Evolutionary conservation across 2,888 invertebrate species (phyloP).

Genomic region (Dynastes grantii): DNA sequence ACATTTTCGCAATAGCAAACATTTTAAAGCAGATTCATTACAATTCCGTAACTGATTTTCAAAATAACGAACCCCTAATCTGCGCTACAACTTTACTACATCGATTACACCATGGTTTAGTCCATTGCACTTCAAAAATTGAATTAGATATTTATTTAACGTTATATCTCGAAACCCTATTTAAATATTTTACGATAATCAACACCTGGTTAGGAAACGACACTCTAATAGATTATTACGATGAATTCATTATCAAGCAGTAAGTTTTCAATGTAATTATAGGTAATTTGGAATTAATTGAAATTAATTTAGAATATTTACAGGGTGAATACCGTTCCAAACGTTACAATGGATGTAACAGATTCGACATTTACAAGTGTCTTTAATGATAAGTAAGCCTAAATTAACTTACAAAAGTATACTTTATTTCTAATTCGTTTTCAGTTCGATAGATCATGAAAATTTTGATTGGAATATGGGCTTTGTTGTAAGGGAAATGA

Average conservation of each 20-base stretch:
- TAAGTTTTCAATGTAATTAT: conserved; percentile 53
- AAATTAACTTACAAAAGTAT: not conserved
- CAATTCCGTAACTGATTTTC: conserved; percentile 59
- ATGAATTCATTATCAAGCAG: conserved; percentile 66
- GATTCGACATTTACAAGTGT: conserved; percentile 27
- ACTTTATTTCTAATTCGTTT: conserved; percentile 3
- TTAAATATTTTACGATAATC: conserved; percentile 65
- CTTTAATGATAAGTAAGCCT: conserved; percentile 21
- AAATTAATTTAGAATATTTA: not conserved
- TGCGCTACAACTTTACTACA: conserved; percentile 63
- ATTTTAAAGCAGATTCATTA: conserved; percentile 62
- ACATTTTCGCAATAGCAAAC: conserved; percentile 58
- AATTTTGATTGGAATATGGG: conserved; percentile 45
- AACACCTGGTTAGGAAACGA: conserved; percentile 66
- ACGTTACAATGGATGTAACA: conserved; percentile 21
- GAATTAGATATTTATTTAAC: conserved; percentile 66
- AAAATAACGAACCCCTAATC: conserved; percentile 55
- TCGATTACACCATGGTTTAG: conserved; percentile 61
- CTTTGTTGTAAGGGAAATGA: conserved; percentile 56
- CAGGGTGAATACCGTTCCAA: conserved; percentile 11
- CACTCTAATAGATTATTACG: conserved; percentile 61
- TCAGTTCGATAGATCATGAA: not conserved
- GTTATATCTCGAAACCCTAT: conserved; percentile 65
- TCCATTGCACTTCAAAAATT: conserved; percentile 61
- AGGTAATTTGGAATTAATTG: not conserved